Conservation (phyloP, 2,888 invertebrate species). For the Serrognathus titanus region DNA sequence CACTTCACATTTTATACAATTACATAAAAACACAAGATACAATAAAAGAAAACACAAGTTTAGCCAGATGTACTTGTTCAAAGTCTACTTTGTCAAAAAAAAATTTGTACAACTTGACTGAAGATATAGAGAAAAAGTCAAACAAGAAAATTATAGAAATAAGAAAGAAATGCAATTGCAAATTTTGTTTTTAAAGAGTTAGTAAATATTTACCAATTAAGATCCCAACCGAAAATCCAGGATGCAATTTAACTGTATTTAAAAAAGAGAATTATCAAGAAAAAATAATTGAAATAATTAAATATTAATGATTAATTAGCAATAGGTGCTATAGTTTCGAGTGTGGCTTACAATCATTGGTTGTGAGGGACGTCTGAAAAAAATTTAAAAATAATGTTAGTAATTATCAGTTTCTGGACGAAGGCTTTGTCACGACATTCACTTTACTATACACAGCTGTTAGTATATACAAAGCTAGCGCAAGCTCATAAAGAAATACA, state of each 20-base stretch:
- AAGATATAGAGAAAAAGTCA: not conserved
- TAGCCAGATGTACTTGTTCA: not conserved
- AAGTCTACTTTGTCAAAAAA: not conserved
- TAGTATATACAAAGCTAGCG: slow-evolving; percentile 1
- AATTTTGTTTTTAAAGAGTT: not conserved
- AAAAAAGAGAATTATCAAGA: slow-evolving; percentile 3
- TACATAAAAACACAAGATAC: not conserved
- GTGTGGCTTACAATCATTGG: slow-evolving; percentile 6
- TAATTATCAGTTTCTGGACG: not conserved
- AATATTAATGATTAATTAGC: not conserved
- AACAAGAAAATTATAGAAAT: not conserved
- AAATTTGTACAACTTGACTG: not conserved
- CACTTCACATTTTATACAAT: too few relatives aligned
- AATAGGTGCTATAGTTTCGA: slow-evolving; percentile 2
- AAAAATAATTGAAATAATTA: slow-evolving; percentile 2
- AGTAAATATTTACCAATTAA: slow-evolving; percentile 10
- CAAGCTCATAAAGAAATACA: slow-evolving; percentile 3
- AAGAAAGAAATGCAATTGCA: not conserved
- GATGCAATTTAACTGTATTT: slow-evolving; percentile 1
- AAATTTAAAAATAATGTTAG: slow-evolving; percentile 5
- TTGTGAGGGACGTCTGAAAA: slow-evolving; percentile 19
- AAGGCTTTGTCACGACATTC: too few relatives aligned
- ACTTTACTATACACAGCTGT: not conserved
- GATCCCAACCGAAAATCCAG: slow-evolving; percentile 1
- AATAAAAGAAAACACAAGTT: not conserved